Base-by-base conservation (phyloP, 2,113 vertebrate genomes). In the Labrus mixtus region DNA sequence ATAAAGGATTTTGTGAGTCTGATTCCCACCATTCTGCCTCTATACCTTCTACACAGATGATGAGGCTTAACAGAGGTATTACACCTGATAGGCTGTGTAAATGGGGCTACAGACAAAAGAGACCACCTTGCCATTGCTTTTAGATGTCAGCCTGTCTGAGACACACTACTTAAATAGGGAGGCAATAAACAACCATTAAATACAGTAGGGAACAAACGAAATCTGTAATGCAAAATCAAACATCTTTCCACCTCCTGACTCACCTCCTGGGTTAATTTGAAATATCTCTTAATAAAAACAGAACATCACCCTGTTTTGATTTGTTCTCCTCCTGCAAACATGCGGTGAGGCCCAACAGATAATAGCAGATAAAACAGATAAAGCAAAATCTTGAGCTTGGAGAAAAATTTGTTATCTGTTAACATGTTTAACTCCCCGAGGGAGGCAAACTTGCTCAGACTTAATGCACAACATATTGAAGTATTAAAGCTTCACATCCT, bases 391-490 rank as follows among this genome's bases (percentile, higher is more conserved):
- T 39, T 63, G 51, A 67, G 37, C 56, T 66, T 57, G 3, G 57
- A 68, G 79, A 78, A 81, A 81, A 81, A 73, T 33, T 6, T 46
- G 50, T 68, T 79, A 91, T 89, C 81, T 74, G 66, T 73, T 80
- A 73, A 86, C 64, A 79, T 37, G 55, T 77, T 81, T 69, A 29
- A 67, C 60, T 89, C 81, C 39, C 82, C 0, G 8, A 84, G 77
- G 81, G 84, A 78, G 51, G 56, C 70, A 82, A 87, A 90, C 76
- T 61, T 61, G 62, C 79, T 83, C 25, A 63, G 84, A 73, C 76
- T 50, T 82, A 81, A 87, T 85, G 67, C 78, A 76, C 74, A 83
- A 86, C 81, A 90, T 72, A 80, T 72, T 82, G 65, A 73, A 62
- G 60, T 68, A 76, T 70, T 76, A 68, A 79, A 76, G 64, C 39